phyloP scores from a whole-genome alignment of 2,888 invertebrate genomes.

The Ellobium chinense region DNA sequence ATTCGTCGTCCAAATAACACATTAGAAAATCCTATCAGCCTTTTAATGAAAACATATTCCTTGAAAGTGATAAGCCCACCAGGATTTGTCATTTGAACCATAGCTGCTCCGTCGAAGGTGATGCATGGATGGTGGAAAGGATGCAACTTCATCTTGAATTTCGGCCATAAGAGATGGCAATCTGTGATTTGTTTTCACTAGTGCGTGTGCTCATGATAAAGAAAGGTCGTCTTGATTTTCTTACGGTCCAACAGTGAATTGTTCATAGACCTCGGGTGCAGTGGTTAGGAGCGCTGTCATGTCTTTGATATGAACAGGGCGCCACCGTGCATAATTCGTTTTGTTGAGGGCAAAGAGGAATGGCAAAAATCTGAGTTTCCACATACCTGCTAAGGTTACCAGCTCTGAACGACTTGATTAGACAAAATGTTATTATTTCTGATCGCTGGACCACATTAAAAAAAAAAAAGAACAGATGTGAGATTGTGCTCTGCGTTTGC shows the following conservation, averaged over 20 bases:
- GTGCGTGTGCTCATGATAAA: conserved; percentile 41
- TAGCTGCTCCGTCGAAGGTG: too few species aligned
- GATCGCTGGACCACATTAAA: neutral
- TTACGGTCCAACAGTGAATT: neutral
- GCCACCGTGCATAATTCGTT: conserved; percentile 45
- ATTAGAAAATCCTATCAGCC: too few species aligned
- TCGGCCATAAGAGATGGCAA: too few species aligned
- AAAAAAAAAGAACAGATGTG: neutral
- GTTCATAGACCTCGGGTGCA: neutral
- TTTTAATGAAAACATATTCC: too few species aligned
- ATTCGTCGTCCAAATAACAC: too few species aligned
- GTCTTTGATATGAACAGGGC: conserved; percentile 41
- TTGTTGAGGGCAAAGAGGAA: conserved; percentile 10
- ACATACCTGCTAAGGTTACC: conserved; percentile 27
- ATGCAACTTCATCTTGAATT: too few species aligned
- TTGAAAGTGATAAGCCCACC: too few species aligned
- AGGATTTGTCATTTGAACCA: too few species aligned
- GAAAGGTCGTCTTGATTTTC: conserved; percentile 21
- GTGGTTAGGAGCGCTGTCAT: conserved; percentile 11
- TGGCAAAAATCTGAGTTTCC: conserved; percentile 1
- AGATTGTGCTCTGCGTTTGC: neutral
- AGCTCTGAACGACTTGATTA: conserved; percentile 9
- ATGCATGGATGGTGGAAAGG: too few species aligned
- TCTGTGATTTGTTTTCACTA: too few species aligned
- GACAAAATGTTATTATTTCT: neutral